Conservation (phyloP, 2,888 invertebrate genomes). For the Lycaena phlaeas region DNA sequence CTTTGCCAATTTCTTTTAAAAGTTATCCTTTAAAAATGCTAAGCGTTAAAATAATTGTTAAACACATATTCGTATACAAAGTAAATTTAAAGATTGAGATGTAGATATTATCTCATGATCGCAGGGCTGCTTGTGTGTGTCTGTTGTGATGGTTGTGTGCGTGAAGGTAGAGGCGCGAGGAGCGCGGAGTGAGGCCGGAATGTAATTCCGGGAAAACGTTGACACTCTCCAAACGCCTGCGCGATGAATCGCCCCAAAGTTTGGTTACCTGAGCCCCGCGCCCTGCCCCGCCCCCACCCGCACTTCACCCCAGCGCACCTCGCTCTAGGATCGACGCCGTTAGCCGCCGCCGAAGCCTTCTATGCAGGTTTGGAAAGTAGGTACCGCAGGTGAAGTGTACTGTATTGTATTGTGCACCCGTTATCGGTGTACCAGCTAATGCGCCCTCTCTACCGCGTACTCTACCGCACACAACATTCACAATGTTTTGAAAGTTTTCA, state of each 20-base stretch:
- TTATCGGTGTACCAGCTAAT: too few relatives aligned
- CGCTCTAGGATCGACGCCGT: slow-evolving; percentile 17
- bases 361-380: slow-evolving; percentile 11
- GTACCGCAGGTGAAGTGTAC: slow-evolving; percentile 10
- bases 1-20: too few relatives aligned
- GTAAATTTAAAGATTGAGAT: too few relatives aligned
- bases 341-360: slow-evolving; percentile 15
- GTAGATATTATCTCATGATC: too few relatives aligned
- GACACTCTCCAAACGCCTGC: slow-evolving; percentile 10
- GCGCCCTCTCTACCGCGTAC: not conserved
- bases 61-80: too few relatives aligned
- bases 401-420: slow-evolving; percentile 11
- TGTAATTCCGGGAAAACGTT: slow-evolving; percentile 7
- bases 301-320: too few relatives aligned
- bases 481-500: too few relatives aligned
- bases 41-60: too few relatives aligned
- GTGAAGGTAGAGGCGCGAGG: not conserved
- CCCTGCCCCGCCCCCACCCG: slow-evolving; percentile 6
- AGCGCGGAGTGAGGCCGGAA: slow-evolving; percentile 4
- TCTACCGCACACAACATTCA: too few relatives aligned
- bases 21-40: too few relatives aligned
- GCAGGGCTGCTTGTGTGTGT: too few relatives aligned
- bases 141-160: not conserved
- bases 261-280: slow-evolving; percentile 12
- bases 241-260: slow-evolving; percentile 8